Base-by-base conservation (phyloP, 2,888 invertebrate species). In the Oligia latruncula region DNA sequence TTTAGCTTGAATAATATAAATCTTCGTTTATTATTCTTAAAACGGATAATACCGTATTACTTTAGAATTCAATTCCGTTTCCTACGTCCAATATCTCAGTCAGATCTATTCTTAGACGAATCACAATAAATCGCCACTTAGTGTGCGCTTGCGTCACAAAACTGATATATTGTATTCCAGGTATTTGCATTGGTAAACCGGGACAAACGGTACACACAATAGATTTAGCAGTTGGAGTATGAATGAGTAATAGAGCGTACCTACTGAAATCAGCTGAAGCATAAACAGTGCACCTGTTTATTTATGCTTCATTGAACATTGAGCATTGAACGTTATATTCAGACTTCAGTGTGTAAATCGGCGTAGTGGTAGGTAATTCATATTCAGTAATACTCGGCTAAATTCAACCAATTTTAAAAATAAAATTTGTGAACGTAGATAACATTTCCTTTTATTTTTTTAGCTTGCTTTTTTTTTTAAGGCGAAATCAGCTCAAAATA, bases 151-250 rank as follows among this genome's bases (percentile, higher is more conserved):
- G 87, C 88, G 88, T 90, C 87, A 90, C 85, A 72, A 81, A 81
- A 84, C 80, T 88, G 83, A 88, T 88, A 84, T 84, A 82, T 80
- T 78, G 80, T 83, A 80, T 85, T 82, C 79, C 29, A 74, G 43
- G 74, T 78, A 90, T 89, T 90, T 90, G 87, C 85, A 90, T 87
- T 80, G 78, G 80, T 81, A 84, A 90, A 81, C 76, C 66, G 49
- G 80, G 81, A 81, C 76, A 80, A 87, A 82, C 78, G 74, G 86
- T 82, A 83, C 74, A 85, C 75, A 55, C 58, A 71, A 76, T 71
- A 72, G 43, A 68, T 84, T 71, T 87, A 66, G n/a, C 64, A 58
- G 71, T 65, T 52, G 1, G 49, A 58, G 80, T 72, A 74, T 84
- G 67, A 77, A 84, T 87, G 3, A 79, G 52, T 8, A 35, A 70